phyloP scores from a whole-genome alignment of 2,888 invertebrate genomes.

The Neria commutata region DNA sequence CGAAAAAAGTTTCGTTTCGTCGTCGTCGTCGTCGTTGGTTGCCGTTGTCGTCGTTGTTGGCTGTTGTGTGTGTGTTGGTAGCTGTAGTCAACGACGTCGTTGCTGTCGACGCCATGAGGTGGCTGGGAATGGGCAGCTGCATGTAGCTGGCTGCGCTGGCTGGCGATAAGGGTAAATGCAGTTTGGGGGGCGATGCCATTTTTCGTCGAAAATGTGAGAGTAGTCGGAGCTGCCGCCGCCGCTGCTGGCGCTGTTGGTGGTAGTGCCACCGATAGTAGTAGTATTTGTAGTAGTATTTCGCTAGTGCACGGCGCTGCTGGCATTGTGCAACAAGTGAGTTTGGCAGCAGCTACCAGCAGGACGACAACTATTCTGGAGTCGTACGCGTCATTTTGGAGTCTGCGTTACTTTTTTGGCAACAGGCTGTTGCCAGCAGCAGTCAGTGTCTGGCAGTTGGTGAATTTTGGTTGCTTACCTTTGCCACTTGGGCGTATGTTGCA shows the following conservation, averaged over 20 bases:
- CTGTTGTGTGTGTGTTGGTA: not conserved
- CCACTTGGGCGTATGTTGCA: too few relatives aligned
- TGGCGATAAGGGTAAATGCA: constrained; percentile 23
- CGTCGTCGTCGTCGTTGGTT: constrained; percentile 31
- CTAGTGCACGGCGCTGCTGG: constrained; percentile 43
- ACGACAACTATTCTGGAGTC: constrained; percentile 48
- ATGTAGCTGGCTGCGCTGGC: not conserved
- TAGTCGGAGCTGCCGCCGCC: too few relatives aligned
- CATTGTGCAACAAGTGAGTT: constrained; percentile 64
- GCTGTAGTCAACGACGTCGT: constrained; percentile 24
- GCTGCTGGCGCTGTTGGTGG: not conserved
- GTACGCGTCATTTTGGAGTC: constrained; percentile 28
- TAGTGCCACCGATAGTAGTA: constrained; percentile 24
- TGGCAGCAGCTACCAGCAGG: constrained; percentile 60
- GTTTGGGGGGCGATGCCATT: constrained; percentile 53
- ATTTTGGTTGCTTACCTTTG: too few relatives aligned
- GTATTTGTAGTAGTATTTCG: too few relatives aligned
- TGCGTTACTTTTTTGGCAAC: not conserved
- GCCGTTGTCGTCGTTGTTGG: constrained; percentile 4
- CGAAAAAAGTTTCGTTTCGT: constrained; percentile 59
- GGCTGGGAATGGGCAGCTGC: too few relatives aligned
- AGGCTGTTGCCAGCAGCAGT: not conserved
- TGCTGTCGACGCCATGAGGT: constrained; percentile 40
- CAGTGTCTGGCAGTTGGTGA: not conserved
- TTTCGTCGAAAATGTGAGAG: constrained; percentile 54